Evolutionary conservation across 2,888 invertebrate genomes (phyloP).

Genomic region (Lithosia quadra): DNA sequence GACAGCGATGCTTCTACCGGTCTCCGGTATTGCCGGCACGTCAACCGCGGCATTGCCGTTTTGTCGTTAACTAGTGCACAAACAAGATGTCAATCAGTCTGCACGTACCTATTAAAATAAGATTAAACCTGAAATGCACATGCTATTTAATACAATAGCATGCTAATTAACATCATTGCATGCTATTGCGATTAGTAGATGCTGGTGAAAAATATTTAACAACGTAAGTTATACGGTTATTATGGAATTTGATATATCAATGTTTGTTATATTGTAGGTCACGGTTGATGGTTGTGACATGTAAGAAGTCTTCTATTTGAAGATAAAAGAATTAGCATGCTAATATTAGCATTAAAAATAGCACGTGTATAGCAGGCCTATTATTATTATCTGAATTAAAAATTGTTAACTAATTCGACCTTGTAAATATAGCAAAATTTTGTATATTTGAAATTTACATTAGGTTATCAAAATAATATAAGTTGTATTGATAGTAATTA

Average conservation of each 20-base stretch:
- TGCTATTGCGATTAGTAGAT: background rate
- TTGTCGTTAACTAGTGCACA: background rate
- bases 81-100: constrained; percentile 3
- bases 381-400: background rate
- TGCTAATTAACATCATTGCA: background rate
- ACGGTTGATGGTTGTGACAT: background rate
- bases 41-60: background rate
- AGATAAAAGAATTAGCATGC: background rate
- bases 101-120: constrained; percentile 8
- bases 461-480: background rate
- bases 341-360: background rate
- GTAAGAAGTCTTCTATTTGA: background rate
- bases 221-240: background rate
- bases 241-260: background rate
- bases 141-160: background rate
- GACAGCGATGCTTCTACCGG: background rate
- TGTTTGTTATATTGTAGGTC: background rate
- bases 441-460: constrained; percentile 16
- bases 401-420: constrained; percentile 11
- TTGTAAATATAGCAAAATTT: constrained; percentile 22
- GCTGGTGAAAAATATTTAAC: background rate
- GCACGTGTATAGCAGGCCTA: background rate
- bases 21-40: background rate
- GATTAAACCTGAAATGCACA: constrained; percentile 10
- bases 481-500: constrained; percentile 13